phyloP scores from a whole-genome alignment of 2,113 vertebrate genomes.

The Serinus canaria region DNA sequence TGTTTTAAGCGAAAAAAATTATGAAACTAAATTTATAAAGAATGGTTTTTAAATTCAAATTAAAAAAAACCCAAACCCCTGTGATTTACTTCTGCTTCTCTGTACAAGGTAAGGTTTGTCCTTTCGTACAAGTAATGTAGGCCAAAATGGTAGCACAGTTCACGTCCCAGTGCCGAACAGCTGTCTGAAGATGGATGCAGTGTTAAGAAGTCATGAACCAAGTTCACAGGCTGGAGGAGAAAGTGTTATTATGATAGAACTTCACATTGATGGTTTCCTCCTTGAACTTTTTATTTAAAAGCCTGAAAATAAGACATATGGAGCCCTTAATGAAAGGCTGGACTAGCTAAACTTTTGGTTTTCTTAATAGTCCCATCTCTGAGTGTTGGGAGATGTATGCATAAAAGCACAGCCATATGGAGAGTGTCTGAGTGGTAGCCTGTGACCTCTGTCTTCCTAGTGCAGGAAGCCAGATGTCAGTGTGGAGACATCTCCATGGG shows the following conservation, averaged over 20 bases:
- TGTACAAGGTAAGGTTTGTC: background rate
- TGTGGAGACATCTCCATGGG: background rate
- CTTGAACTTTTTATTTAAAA: background rate
- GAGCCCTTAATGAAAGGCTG: background rate
- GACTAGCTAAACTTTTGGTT: background rate
- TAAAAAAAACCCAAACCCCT: rapidly evolving
- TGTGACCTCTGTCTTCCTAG: background rate
- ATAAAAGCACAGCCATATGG: background rate
- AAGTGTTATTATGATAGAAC: rapidly evolving
- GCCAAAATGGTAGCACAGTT: background rate
- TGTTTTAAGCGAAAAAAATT: background rate
- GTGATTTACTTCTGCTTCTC: background rate
- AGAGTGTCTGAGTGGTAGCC: background rate
- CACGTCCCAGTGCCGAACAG: background rate
- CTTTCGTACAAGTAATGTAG: background rate
- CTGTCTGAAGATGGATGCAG: background rate
- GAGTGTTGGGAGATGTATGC: background rate
- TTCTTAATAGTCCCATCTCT: background rate
- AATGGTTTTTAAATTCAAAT: background rate
- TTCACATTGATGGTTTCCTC: background rate
- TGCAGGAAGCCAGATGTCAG: background rate
- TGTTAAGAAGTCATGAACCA: background rate
- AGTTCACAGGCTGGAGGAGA: background rate
- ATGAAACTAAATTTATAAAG: background rate
- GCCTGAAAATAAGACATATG: background rate